Percentiles rank a stretch among this genome's conserved stretches.
phyloP scores from a whole-genome alignment of 1,140 invertebrate genomes.

The Coelopa frigida region DNA sequence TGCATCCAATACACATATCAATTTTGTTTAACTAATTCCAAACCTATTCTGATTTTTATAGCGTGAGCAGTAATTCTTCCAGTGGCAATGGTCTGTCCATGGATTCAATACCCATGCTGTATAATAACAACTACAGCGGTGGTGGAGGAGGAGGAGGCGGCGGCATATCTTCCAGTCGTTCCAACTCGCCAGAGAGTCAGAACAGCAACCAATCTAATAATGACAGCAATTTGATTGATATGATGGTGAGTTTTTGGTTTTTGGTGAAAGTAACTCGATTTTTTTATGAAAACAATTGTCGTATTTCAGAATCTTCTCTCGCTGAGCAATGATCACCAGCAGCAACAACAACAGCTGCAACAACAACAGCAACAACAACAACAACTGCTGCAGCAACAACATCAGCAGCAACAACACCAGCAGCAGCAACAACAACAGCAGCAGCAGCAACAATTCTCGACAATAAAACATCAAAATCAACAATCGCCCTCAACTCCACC shows the following conservation, averaged over 20 bases:
- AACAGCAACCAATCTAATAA: slow-evolving; percentile 56
- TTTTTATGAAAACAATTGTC: too few species aligned
- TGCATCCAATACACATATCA: too few species aligned
- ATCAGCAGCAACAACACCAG: slow-evolving; percentile 28
- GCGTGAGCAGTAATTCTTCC: slow-evolving; percentile 41
- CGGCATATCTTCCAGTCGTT: slow-evolving; percentile 45
- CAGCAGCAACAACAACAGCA: slow-evolving; percentile 23
- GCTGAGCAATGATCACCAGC: slow-evolving; percentile 26
- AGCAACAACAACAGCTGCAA: slow-evolving; percentile 20
- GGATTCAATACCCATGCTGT: slow-evolving; percentile 36
- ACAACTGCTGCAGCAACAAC: slow-evolving; percentile 40
- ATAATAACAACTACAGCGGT: slow-evolving; percentile 26
- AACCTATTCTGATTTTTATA: slow-evolving; percentile 19
- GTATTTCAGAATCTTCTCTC: slow-evolving; percentile 35
- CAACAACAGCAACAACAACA: slow-evolving; percentile 31
- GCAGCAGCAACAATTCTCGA: slow-evolving; percentile 8
- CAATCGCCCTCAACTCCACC: slow-evolving; percentile 1
- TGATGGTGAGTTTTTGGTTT: slow-evolving; percentile 57
- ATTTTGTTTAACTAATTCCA: too few species aligned
- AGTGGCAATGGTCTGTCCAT: slow-evolving; percentile 34
- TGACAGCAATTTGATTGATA: slow-evolving; percentile 53
- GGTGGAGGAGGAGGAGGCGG: slow-evolving; percentile 18
- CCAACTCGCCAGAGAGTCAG: slow-evolving; percentile 54
- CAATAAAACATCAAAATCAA: slow-evolving; percentile 2
- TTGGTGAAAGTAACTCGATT: too few species aligned